Conservation (phyloP, 2,113 vertebrate species). For the Plecturocebus donacophilus region DNA sequence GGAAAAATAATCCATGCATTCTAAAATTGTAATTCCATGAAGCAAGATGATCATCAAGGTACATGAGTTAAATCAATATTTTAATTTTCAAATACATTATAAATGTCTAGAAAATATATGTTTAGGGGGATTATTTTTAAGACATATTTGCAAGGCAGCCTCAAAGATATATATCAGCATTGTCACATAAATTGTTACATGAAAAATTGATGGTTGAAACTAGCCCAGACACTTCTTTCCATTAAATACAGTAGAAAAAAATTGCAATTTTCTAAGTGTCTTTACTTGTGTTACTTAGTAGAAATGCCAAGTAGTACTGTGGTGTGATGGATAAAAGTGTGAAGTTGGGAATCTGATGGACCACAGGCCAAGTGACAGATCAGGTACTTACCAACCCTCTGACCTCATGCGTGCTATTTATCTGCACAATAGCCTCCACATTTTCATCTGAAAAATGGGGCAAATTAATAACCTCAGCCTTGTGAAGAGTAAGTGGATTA, state of each 20-base stretch:
- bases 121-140: constrained; percentile 69
- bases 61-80: constrained; percentile 78
- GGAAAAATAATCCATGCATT: constrained; percentile 66
- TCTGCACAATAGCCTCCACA: background rate
- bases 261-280: constrained; percentile 16
- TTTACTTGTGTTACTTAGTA: background rate
- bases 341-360: background rate
- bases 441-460: background rate
- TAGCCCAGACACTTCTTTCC: constrained; percentile 35
- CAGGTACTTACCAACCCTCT: background rate
- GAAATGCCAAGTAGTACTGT: background rate
- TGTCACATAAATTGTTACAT: constrained; percentile 65
- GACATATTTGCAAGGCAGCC: constrained; percentile 53
- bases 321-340: background rate
- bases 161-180: constrained; percentile 32
- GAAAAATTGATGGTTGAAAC: constrained; percentile 49
- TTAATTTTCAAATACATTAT: constrained; percentile 79
- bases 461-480: background rate
- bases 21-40: constrained; percentile 67
- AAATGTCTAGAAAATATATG: constrained; percentile 72
- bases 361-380: background rate
- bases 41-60: constrained; percentile 73
- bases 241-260: constrained; percentile 34
- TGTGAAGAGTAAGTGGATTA: background rate
- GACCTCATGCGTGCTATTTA: background rate